Base-by-base conservation (phyloP, 2,113 vertebrate species). In the Semnornis frantzii region DNA sequence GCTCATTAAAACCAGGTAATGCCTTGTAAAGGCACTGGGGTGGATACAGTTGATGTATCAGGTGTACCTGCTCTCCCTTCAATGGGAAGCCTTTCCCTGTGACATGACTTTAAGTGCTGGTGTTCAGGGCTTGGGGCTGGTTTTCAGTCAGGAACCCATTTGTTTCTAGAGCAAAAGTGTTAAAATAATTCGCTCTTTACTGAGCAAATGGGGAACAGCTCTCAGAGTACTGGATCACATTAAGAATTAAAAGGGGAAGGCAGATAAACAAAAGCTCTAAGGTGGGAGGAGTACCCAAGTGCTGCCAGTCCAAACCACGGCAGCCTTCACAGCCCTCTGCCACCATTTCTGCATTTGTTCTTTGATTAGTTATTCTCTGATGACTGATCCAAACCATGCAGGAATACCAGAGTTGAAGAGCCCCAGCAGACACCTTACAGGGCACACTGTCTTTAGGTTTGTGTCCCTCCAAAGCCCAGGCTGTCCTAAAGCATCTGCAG, bases 1-100 rank as follows among this genome's bases (percentile, higher is more conserved):
- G 98, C 97, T 97, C 98, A 98, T 99, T 99, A 99, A 98, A 98
- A 96, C 88, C 97, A 95, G 95, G 97, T 99, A 99, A 98, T 98
- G 96, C 93, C 98, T 98, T 99, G 98, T 99, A 96, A 97, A 98
- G 97, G 82, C 97, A 98, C 93, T 98, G 97, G 95, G 95, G 97
- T 95, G 95, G 91, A 97, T 59, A 97, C 85, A 96, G 96, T 14
- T 72, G 87, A 64, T 11, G 19, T 97, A 98, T 99, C 98, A 90
- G 89, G 95, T 98, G 91, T 33, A 37, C 2, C 9, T 60, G 34
- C 90, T 52, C 66, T 90, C 28, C 74, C 11, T 62, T 82, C 65
- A 19, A 3, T 3, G 4, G 19, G 68, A 64, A 80, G 37, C 8
- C 2, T 64, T 83, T 76, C 7, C 13, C 62, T 83, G 39, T 48